Base-by-base conservation (phyloP, 1,140 invertebrate species). In the Sitophilus oryzae region DNA sequence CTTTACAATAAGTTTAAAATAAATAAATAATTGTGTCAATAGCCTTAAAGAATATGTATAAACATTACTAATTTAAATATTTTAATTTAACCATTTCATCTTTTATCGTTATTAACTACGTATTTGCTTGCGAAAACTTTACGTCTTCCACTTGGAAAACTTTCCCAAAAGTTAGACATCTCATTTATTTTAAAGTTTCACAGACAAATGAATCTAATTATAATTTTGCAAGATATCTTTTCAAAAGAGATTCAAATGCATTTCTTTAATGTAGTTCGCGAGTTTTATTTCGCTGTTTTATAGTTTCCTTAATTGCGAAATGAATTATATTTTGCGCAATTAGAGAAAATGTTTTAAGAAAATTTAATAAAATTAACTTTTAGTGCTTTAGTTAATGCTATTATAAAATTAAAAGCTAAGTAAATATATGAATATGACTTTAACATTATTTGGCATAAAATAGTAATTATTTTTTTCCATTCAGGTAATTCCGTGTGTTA, bases 341-440 rank as follows among this genome's bases (percentile, higher is more conserved):
- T 45, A 34, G 21, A 14, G 15, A 25, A 23, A 45, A 34, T 45
- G 2, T 45, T 30, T 6, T 18, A 41, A 41, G 38, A 41, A 41
- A 16, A 41, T 41, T 41, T 41, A 41, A 41, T 41, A 18, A 41
- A 41, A 41, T 18, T 41, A 18, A 41, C 61, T 66, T 66, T 63
- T 62, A 62, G 52, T 54, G 60, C 49, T 58, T 59, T 66, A 61
- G 59, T 66, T 66, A 64, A 65, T 63, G 60, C 64, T 63, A 60
- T 54, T 58, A 61, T 59, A 6, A 34, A n/a, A 34, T n/a, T 30
- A 30, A 30, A 30, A 30, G 11, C 25, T 30, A 30, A 30, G 5
- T 6, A 6, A 34, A 34, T 8, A 34, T n/a, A 34, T 41, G 6
- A 41, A 19, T 16, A 16, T 41, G 9, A 8, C 2, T 6, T 16